Evolutionary conservation across 2,797 vertebrate species (phyloP).

Genomic region (Cottoperca gobio): DNA sequence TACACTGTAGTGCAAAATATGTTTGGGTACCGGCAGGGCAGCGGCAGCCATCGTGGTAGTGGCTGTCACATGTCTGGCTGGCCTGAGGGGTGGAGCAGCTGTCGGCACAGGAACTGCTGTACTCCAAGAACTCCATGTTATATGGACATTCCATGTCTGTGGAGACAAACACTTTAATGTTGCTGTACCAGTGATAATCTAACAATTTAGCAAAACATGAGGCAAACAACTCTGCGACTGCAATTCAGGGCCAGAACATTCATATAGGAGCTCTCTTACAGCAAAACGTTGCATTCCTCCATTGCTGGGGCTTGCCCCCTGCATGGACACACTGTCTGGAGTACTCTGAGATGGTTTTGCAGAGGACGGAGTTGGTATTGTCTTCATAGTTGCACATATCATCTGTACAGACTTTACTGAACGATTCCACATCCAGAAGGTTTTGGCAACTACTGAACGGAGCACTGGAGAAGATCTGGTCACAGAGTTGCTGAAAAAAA

Average conservation of each 20-base stretch:
- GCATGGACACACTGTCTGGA: conserved; percentile 85
- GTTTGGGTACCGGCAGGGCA: conserved; percentile 85
- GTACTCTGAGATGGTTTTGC: conserved; percentile 83
- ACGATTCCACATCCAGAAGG: conserved; percentile 67
- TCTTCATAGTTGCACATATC: conserved; percentile 75
- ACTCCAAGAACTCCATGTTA: conserved; percentile 86
- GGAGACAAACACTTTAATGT: conserved; percentile 31
- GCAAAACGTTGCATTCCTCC: conserved; percentile 82
- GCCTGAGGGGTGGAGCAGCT: conserved; percentile 86
- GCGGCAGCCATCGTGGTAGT: conserved; percentile 87
- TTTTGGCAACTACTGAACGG: conserved; percentile 72
- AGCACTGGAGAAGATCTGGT: conserved; percentile 69
- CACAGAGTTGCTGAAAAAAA: conserved; percentile 76
- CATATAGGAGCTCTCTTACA: conserved; percentile 65
- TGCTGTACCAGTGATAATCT: neutral
- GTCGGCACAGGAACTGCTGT: conserved; percentile 83
- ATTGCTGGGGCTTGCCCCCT: conserved; percentile 78
- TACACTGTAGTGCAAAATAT: neutral
- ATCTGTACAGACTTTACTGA: conserved; percentile 69
- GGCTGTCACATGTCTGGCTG: conserved; percentile 84
- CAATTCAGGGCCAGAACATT: neutral
- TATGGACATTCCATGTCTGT: conserved; percentile 81
- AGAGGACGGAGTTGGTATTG: conserved; percentile 55
- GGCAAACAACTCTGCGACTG: neutral
- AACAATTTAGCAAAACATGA: neutral